phyloP scores from a whole-genome alignment of 2,113 vertebrate genomes.

The Neotragus moschatus region DNA sequence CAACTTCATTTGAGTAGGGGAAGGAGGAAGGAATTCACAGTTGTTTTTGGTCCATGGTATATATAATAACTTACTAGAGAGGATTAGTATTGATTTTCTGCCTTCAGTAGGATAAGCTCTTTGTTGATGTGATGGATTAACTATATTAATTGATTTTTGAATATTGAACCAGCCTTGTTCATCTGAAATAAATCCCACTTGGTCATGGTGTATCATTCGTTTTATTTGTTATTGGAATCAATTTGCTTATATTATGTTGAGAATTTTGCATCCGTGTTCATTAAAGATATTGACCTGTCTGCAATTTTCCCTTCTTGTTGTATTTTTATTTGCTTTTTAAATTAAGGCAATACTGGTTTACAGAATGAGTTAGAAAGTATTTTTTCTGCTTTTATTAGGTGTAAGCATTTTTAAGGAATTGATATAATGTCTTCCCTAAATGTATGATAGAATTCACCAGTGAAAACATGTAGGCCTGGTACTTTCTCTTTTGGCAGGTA shows the following conservation, averaged over 20 bases:
- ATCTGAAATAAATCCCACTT: background rate
- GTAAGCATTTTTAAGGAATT: background rate
- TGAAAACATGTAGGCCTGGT: background rate
- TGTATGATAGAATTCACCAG: background rate
- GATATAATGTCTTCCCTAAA: background rate
- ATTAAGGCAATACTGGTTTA: background rate
- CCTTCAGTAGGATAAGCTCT: background rate
- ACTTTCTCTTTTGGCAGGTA: background rate
- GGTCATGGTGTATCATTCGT: background rate
- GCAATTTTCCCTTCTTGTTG: background rate
- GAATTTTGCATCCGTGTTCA: background rate
- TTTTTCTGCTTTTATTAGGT: background rate
- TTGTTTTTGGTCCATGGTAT: background rate
- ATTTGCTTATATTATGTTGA: background rate
- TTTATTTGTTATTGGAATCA: background rate
- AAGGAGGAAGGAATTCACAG: background rate
- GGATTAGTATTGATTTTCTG: background rate
- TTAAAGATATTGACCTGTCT: background rate
- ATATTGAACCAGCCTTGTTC: background rate
- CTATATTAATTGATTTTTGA: conserved; percentile 5
- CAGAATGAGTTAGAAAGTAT: background rate
- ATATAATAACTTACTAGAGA: background rate
- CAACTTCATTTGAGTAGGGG: background rate
- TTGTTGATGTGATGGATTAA: background rate
- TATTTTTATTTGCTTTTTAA: background rate